phyloP scores from a whole-genome alignment of 2,888 invertebrate species.

The Limnephilus rhombicus region DNA sequence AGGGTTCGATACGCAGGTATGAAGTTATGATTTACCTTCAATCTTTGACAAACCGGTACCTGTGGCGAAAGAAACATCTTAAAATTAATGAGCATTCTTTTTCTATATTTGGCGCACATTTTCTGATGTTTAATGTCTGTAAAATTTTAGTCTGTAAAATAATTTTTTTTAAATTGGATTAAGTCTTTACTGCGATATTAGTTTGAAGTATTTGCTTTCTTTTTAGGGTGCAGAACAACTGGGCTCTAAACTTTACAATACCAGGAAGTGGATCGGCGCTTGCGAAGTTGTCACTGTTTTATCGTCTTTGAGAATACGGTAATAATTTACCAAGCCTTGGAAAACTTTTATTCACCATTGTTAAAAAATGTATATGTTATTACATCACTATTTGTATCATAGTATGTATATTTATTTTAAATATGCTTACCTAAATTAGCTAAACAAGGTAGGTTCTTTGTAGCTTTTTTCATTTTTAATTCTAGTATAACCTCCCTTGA shows the following conservation, averaged over 20 bases:
- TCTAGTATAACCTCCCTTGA: too few species aligned
- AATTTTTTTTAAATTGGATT: too few species aligned
- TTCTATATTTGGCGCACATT: not conserved
- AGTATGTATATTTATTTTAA: not conserved
- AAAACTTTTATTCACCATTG: not conserved
- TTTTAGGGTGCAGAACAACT: slow-evolving; percentile 89
- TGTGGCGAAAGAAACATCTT: not conserved
- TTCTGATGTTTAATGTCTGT: not conserved
- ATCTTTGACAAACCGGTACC: not conserved
- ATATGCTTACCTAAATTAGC: not conserved
- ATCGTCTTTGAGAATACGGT: slow-evolving; percentile 89
- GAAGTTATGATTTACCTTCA: not conserved
- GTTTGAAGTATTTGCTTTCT: not conserved
- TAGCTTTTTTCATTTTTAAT: too few species aligned
- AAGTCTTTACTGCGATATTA: too few species aligned
- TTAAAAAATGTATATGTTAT: not conserved
- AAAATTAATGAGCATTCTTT: not conserved
- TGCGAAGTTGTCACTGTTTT: slow-evolving; percentile 93
- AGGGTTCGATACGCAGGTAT: slow-evolving; percentile 84
- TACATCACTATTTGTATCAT: not conserved
- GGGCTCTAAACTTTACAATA: slow-evolving; percentile 88
- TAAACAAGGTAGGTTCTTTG: not conserved
- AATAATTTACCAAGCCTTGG: not conserved
- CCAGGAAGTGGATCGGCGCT: slow-evolving; percentile 95
- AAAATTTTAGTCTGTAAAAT: too few species aligned